Base-by-base conservation (phyloP, 23 tunicate genomes). In the Halocynthia roretzi region DNA sequence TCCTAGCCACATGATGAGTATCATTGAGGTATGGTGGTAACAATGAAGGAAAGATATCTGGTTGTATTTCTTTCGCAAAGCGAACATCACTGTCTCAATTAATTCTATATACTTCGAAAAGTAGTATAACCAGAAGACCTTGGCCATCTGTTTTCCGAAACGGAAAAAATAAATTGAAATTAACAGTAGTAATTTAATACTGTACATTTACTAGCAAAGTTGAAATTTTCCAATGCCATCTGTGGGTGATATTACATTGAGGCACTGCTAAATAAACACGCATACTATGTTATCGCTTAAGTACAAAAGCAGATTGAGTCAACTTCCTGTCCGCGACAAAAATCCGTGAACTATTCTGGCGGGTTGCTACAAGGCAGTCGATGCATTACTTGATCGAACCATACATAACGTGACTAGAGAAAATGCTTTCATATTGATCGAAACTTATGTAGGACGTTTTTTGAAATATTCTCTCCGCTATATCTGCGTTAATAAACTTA, bases 11-110 rank as follows among this genome's bases (percentile, higher is more conserved):
- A 86, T 82, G 31, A 82, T 70, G 23, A 71, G 48, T 8, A 87
- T 71, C 93, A 87, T 87, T 23, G 87, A 83, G 70, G 86, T 69
- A 68, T 87, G 93, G 57, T 87, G 93, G 79, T 87, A 87, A 6
- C 77, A 83, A 67, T 87, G 93, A 52, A 87, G 82, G 54, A 82
- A 67, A 8, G 93, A 82, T 68, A 87, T 87, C 55, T 87, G 93
- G 61, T 71, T 77, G 67, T 76, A 87, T 87, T 87, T 87, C 65
- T 87, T 87, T 50, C 93, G 54, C 75, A 87, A 54, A 6, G 93
- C 86, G 60, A 87, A 87, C 53, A 87, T 50, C 7, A 76, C 82
- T 0, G 93, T 87, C 66, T 87, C 93, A 50, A 78, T 76, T 61
- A 87, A 52, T 64, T 87, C 93, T 11, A 87, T 77, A 71, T 87